Evolutionary conservation across 2,888 invertebrate genomes (phyloP).

Genomic region (Pachymerium ferrugineum): DNA sequence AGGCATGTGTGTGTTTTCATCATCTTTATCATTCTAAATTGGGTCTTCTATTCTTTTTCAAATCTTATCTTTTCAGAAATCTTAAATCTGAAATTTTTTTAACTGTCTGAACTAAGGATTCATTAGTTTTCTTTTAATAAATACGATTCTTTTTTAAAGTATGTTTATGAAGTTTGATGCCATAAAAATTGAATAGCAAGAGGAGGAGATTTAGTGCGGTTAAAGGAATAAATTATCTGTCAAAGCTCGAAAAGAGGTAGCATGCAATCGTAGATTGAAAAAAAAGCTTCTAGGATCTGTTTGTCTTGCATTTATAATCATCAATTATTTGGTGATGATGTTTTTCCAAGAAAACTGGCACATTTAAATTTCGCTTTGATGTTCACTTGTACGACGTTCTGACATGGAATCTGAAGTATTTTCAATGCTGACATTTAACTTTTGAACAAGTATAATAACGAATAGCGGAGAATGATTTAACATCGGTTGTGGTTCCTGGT

Average conservation of each 20-base stretch:
- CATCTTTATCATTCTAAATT: neutral
- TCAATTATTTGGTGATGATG: neutral
- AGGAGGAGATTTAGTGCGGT: neutral
- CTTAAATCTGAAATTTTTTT: neutral
- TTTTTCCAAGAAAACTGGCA: neutral
- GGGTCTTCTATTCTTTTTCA: neutral
- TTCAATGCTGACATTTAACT: neutral
- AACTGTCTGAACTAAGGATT: neutral
- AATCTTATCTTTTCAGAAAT: neutral
- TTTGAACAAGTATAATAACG: neutral
- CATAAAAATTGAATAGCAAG: neutral
- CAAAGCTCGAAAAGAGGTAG: neutral
- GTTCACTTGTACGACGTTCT: neutral
- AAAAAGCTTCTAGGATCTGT: neutral
- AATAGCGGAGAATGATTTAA: neutral
- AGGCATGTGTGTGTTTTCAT: neutral
- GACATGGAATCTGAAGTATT: neutral
- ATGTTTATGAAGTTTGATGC: neutral
- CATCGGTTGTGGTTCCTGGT: neutral
- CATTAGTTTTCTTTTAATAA: neutral
- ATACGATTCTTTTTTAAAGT: too few species aligned
- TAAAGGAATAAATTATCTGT: constrained; percentile 7
- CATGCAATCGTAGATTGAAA: neutral
- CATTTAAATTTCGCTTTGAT: constrained; percentile 3
- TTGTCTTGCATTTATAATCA: constrained; percentile 18